Conservation (phyloP, 2,113 vertebrate species). For the Hyla sarda region DNA sequence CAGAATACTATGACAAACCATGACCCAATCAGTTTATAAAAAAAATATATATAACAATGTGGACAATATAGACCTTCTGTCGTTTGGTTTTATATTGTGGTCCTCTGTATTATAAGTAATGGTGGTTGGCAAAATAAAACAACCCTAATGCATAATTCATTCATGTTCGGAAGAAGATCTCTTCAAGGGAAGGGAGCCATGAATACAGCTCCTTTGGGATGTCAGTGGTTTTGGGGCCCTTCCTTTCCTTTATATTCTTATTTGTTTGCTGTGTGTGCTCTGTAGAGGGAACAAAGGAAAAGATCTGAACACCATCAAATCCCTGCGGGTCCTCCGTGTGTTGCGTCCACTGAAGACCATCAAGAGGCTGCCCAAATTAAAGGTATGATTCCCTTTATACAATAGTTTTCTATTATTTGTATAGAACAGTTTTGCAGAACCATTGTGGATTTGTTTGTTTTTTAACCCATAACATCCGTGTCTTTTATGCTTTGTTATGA, state of each 20-base stretch:
- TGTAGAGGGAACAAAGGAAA: slow-evolving; percentile 95
- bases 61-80: not conserved
- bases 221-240: not conserved
- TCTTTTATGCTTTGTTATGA: not conserved
- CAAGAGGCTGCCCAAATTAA: slow-evolving; percentile 93
- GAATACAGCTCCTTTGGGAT: not conserved
- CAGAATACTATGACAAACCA: too few relatives aligned
- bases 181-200: not conserved
- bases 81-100: not conserved
- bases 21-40: not conserved
- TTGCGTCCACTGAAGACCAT: slow-evolving; percentile 95
- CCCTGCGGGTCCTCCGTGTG: slow-evolving; percentile 87
- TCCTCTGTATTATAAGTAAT: slow-evolving; percentile 51
- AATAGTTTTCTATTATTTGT: not conserved
- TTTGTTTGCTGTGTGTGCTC: slow-evolving; percentile 58
- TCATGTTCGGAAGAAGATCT: not conserved
- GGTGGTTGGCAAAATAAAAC: not conserved
- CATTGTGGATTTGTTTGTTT: not conserved
- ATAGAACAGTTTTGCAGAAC: too few relatives aligned
- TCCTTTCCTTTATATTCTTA: not conserved
- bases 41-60: too few relatives aligned
- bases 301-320: slow-evolving; percentile 75
- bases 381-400: slow-evolving; percentile 77
- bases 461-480: not conserved
- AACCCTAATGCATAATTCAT: slow-evolving; percentile 12